phyloP scores from a whole-genome alignment of 2,113 vertebrate species.

The Bostrychus sinensis region DNA sequence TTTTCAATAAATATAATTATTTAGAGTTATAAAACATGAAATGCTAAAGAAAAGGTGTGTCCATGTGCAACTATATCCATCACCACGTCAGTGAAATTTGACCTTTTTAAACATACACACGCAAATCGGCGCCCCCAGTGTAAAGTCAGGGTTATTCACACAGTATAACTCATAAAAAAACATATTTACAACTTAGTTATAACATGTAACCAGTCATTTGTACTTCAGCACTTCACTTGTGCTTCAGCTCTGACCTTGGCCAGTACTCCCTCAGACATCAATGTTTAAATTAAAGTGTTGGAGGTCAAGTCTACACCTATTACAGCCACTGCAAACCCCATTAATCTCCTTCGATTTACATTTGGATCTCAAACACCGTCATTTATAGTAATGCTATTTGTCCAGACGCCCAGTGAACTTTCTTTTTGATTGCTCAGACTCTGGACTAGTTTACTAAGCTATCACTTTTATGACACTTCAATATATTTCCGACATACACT shows the following conservation, averaged over 20 bases:
- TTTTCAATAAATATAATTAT: no score
- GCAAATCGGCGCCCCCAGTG: no score
- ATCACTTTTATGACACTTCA: constrained; percentile 4
- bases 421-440: constrained; percentile 2
- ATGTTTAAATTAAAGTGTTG: background rate
- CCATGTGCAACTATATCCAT: no score
- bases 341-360: background rate
- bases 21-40: no score
- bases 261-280: background rate
- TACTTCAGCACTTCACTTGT: no score
- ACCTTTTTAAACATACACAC: no score
- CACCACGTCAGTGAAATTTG: no score
- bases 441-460: constrained; percentile 20
- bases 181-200: no score
- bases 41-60: no score
- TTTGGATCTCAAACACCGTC: background rate
- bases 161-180: no score
- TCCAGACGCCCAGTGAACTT: constrained; percentile 18
- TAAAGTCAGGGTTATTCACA: no score
- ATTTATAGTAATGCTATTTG: background rate
- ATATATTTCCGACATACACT: constrained; percentile 22
- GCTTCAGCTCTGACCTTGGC: background rate
- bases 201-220: background rate
- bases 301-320: background rate
- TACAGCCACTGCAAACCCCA: background rate